Base-by-base conservation (phyloP, 2,113 vertebrate species). In the Chloropsis cyanopogon region DNA sequence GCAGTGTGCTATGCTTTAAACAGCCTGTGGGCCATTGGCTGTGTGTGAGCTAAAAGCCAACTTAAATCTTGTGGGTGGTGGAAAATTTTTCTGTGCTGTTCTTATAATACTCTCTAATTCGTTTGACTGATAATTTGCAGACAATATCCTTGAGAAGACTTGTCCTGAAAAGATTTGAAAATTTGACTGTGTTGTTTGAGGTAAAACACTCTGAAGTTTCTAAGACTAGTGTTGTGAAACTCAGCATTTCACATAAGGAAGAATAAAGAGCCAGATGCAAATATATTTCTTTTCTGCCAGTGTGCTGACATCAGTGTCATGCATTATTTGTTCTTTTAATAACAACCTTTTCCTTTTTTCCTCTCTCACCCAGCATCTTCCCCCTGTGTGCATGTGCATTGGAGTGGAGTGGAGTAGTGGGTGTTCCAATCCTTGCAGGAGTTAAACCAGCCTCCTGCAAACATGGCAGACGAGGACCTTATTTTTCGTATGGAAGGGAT, bases 401-500 rank as follows among this genome's bases (percentile, higher is more conserved):
- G 94, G 90, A 90, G 93, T 64, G 94, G 97, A 95, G 97, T 24
- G 94, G 90, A 90, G 93, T 64, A 95, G 97, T 96, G 97, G 94
- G 95, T 92, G 79, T 47, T 78, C 46, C 68, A 39, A 28, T 22
- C 7, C 24, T 31, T 73, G 76, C 72, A 52, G 71, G 90, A 94
- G 68, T 88, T 82, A 71, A 81, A 49, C 79, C 21, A 29, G 2
- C 33, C 10, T 70, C 57, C 77, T 33, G 6, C 88, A 88, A 50
- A 84, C 92, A 99, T 99, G 99, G 98, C 98, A 61, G 99, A 99
- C 4, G 99, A 99, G n/a, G 99, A 99, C 54, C 98, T 99, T 69
- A 99, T 99, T 97, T 99, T 99, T 77, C 97, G 95, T 88, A 98
- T 99, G 98, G 99, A 99, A 97, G 99, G 99, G 46, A 97, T 99